Percentiles rank a stretch among this genome's conserved stretches.
Evolutionary conservation across 2,888 invertebrate species (phyloP).

Genomic region (Cataglyphis albicans): DNA sequence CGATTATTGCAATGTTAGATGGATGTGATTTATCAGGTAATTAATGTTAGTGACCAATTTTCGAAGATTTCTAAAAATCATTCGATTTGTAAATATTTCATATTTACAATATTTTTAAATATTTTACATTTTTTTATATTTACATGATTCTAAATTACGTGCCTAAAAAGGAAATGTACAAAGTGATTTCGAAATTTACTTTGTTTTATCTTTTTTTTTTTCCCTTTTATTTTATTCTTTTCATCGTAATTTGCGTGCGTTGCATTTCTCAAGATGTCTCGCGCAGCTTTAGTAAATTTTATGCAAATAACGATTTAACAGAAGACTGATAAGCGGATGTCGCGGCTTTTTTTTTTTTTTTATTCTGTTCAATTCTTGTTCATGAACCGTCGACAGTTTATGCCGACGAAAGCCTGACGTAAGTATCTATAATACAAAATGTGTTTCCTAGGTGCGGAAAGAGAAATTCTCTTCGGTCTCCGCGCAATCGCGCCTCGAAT

Average conservation of each 20-base stretch:
- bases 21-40: neutral
- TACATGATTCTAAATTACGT: neutral
- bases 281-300: constrained; percentile 15
- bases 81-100: neutral
- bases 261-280: neutral
- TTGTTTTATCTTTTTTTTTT: too few relatives aligned
- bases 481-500: neutral
- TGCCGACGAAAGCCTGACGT: neutral
- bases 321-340: constrained; percentile 12
- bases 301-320: constrained; percentile 17
- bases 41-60: neutral
- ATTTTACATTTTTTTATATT: neutral
- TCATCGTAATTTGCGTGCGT: neutral
- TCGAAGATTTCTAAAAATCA: neutral
- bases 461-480: neutral
- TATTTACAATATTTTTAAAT: neutral
- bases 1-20: neutral
- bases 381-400: constrained; percentile 10
- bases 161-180: neutral
- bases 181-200: neutral
- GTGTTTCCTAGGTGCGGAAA: neutral
- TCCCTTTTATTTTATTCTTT: neutral
- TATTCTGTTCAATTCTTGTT: constrained; percentile 6
- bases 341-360: neutral
- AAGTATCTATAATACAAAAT: constrained; percentile 14